These are phyloP conservation scores for Heliothis peltigera DNA, from an alignment of 2,888 invertebrate genomes.

Conservation along the genomic window DNA sequence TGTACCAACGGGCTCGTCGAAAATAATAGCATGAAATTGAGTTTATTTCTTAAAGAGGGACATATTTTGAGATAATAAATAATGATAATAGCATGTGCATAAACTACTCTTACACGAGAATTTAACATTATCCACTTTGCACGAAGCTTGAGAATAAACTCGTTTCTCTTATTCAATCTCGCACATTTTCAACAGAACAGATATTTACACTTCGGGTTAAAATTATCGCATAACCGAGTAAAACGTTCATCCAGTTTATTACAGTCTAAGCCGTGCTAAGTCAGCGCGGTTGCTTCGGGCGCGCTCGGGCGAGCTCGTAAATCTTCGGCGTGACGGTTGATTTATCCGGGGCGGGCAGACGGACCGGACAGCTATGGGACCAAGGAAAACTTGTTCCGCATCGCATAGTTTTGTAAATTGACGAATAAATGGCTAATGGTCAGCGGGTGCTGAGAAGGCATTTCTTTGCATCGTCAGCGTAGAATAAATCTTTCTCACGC, in stretches of 20 bases:
- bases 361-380: conserved; percentile 47
- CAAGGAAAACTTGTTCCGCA: conserved; percentile 46
- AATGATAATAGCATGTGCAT: too few relatives aligned
- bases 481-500: conserved; percentile 33
- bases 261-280: conserved; percentile 50
- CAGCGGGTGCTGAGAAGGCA: conserved; percentile 18
- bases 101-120: too few relatives aligned
- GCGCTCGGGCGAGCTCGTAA: conserved; percentile 63
- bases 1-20: too few relatives aligned
- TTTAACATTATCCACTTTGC: too few relatives aligned
- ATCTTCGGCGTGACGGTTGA: conserved; percentile 66
- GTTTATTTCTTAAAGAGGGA: too few relatives aligned
- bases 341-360: conserved; percentile 63
- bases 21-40: too few relatives aligned
- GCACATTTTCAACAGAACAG: conserved; percentile 34
- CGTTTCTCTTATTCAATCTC: conserved; percentile 7
- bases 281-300: conserved; percentile 53
- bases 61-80: too few relatives aligned
- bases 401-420: conserved; percentile 46
- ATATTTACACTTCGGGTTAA: conserved; percentile 53
- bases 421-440: conserved; percentile 44
- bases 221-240: conserved; percentile 50
- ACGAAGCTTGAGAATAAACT: too few relatives aligned
- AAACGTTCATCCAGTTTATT: conserved; percentile 55
- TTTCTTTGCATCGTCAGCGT: conserved; percentile 28